Evolutionary conservation across 2,888 invertebrate species (phyloP), one percentile per base, ranked within the genome.

Genomic region (Drosophila rubida): DNA sequence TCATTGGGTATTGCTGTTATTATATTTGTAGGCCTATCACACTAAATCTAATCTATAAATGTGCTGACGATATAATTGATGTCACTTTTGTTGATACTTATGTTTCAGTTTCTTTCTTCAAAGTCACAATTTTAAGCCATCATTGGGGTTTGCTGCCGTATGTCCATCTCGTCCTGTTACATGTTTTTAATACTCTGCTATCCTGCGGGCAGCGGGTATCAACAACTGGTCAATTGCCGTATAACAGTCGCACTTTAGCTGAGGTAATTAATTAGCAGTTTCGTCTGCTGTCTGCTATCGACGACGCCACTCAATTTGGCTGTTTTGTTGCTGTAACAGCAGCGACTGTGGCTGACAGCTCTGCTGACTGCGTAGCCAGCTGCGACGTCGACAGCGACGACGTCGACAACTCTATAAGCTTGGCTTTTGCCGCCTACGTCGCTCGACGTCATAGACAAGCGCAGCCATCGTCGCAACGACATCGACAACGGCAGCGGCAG

Each of bases 251-350:
- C 57, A 53, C 25, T 14, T 30, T 67, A 45, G 51, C 35, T 45
- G 51, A 59, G 61, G 37, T 69, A 67, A 77, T 75, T 77, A 77
- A 77, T 77, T 65, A 78, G 65, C 74, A 62, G 69, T 64, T 58
- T 78, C 41, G 60, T 53, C 53, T 32, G 14, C n/a, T 49, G 25
- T n/a, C 49, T 44, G 30, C 58, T n/a, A 32, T 32, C n/a, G 32
- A n/a, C 35, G 14, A 37, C 35, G 64, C 60, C 54, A 65, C 66
- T 72, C 80, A 72, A 69, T 69, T 72, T 73, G 67, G 62, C 65
- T 68, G 51, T 68, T 61, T 9, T 16, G 16, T 25, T 51, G 16
- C n/a, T 32, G 32, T 32, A 32, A 32, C n/a, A 5, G 8, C 16
- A 8, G 22, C 63, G 62, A 64, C 50, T 35, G 58, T 14, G 48